Base-by-base conservation (phyloP, 2,113 vertebrate species). In the Proterorhinus semilunaris region DNA sequence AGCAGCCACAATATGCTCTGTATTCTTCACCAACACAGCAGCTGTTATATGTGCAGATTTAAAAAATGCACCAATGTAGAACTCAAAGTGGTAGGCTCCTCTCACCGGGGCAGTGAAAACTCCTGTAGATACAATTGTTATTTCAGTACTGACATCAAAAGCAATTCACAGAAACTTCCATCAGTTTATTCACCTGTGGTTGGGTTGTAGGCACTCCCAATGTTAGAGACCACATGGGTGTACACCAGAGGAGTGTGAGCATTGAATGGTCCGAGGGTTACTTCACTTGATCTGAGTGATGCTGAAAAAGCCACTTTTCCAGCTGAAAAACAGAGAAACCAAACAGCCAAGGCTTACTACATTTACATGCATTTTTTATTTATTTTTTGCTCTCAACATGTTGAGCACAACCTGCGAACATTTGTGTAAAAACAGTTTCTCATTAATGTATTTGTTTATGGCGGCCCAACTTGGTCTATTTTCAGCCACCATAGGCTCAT, bases 21-120 rank as follows among this genome's bases (percentile, higher is more conserved):
- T 12, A n/a, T 52, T 52, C 50, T 52, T 52, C 11, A 52, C 50
- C 50, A 52, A 52, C 50, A 52, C 50, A 52, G 13, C 50, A 52
- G 50, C 50, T 52, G 15, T 15, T 5, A 6, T 4, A n/a, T 52
- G 12, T 52, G 50, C 1, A n/a, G 27, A 36, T 36, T 36, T n/a
- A n/a, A n/a, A n/a, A n/a, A n/a, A n/a, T n/a, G 50, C 50, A 52
- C 50, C 50, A 52, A 52, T 0, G 15, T 52, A 16, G 43, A 73
- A 62, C 62, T 83, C 71, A 73, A 77, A 78, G 82, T 75, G 79
- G 74, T 79, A 82, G 2, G 49, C 79, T 67, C 79, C 52, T 52
- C 13, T 52, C 11, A 52, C 50, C 15, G 74, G 79, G 27, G 27
- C 27, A 36, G 27, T 36, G 27, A 36, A 36, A 36, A 36, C 27